Base-by-base conservation (phyloP, 1,140 invertebrate genomes). In the Procambarus clarkii region DNA sequence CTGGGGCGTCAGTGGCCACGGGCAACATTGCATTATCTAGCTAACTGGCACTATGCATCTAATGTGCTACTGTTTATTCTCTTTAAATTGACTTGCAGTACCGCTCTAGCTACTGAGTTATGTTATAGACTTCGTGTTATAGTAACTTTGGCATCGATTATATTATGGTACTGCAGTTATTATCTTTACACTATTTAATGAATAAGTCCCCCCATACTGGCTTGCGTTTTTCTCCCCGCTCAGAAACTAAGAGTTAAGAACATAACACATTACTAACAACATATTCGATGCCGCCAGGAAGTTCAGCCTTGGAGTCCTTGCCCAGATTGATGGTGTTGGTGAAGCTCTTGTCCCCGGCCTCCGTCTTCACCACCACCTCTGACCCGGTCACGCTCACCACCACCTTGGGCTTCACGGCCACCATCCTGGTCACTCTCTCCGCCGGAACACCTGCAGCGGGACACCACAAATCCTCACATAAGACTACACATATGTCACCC, bases 301-400 rank as follows among this genome's bases (percentile, higher is more conserved):
- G 88, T 7, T n/a, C 45, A 46, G 88, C 71, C 81, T 84, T 84
- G 81, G 88, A 90, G 11, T 83, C 88, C 44, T 90, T 44, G 81
- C 88, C 88, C 15, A 84, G 81, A 2, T 24, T 76, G 81, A 90
- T 90, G 50, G 81, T 84, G 88, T 90, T 90, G 81, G 88, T 90
- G 80, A 90, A 90, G 81, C 18, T 83, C 88, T 90, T 90, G 48
- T 90, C 88, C 7, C 88, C 88, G 2, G 74, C 88, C 21, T 24
- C 44, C 7, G 88, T 91, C 88, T 91, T 91, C 4, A 85, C 48
- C 13, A 69, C 64, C 48, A 90, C 46, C 1, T 60, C 34, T 9
- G 84, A n/a, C 7, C 88, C 88, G 11, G 8, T 91, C 34, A 79
- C 81, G 54, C 8, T 64, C 1, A 84, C 50, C n/a, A 64, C 82